Percentiles rank a stretch among this genome's conserved stretches.
phyloP scores from a whole-genome alignment of 2,888 invertebrate species.

The Sphaerophoria taeniata region DNA sequence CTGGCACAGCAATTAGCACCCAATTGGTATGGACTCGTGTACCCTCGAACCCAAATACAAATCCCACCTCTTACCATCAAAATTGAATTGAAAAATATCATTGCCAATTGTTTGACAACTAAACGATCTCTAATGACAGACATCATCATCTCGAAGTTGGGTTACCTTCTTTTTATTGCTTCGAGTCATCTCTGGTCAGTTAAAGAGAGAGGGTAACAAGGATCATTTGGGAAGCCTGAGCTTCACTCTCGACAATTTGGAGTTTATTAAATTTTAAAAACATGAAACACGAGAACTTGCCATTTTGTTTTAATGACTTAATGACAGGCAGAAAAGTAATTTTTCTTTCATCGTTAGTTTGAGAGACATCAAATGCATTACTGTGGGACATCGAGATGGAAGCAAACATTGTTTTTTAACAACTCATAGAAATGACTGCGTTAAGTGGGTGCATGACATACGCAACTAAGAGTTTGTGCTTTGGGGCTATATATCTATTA shows the following conservation, averaged over 20 bases:
- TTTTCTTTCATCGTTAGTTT: conserved; percentile 41
- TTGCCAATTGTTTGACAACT: conserved; percentile 67
- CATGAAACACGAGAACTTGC: conserved; percentile 20
- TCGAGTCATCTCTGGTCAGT: conserved; percentile 2
- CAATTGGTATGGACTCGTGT: conserved; percentile 50
- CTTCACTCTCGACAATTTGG: background rate
- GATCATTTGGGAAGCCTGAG: conserved; percentile 40
- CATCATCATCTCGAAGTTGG: conserved; percentile 38
- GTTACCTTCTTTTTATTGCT: background rate
- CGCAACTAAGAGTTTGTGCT: too few species aligned
- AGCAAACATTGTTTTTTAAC: background rate
- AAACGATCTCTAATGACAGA: conserved; percentile 71
- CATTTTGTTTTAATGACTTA: conserved; percentile 43
- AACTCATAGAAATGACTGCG: background rate
- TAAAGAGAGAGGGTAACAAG: conserved; percentile 42
- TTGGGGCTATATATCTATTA: too few species aligned
- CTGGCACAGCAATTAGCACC: conserved; percentile 62
- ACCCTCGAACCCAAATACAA: background rate
- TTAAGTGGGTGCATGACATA: background rate
- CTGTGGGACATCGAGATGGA: background rate
- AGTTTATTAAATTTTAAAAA: conserved; percentile 1
- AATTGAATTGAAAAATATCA: conserved; percentile 54
- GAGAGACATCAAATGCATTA: background rate
- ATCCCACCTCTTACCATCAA: background rate
- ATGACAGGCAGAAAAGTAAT: conserved; percentile 26